Conservation (phyloP, 1,140 invertebrate species). For the Pseudomyrmex cubaensis region DNA sequence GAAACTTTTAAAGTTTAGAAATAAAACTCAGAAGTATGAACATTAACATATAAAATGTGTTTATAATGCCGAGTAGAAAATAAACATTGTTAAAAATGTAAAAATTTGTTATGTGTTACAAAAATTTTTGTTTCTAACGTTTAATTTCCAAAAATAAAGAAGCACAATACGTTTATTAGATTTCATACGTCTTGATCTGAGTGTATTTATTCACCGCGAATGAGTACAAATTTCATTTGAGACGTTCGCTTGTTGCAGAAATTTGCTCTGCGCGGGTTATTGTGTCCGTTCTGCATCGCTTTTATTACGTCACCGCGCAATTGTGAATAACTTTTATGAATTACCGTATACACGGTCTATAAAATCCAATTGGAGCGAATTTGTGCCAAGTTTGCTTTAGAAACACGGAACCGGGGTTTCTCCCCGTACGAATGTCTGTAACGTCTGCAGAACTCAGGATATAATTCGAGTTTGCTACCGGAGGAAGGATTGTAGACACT, state of each 20-base stretch:
- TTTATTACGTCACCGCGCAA: not conserved
- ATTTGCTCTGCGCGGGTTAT: not conserved
- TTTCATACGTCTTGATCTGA: no score
- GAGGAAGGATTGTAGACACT: conserved; percentile 32
- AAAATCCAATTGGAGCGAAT: conserved; percentile 44
- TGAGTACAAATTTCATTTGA: conserved; percentile 27
- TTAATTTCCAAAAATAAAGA: no score
- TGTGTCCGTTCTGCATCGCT: not conserved
- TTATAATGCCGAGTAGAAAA: no score
- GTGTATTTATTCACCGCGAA: not conserved
- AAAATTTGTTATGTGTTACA: no score
- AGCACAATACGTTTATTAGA: no score
- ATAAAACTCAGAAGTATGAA: no score
- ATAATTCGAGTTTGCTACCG: conserved; percentile 43
- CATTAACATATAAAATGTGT: no score
- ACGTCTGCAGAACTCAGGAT: conserved; percentile 44
- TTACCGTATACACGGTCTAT: conserved; percentile 13
- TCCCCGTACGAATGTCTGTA: conserved; percentile 30
- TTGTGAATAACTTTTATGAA: conserved; percentile 41
- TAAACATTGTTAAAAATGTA: no score
- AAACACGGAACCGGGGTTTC: not conserved
- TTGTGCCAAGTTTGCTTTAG: conserved; percentile 39
- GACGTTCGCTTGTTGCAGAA: not conserved
- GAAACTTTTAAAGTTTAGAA: no score
- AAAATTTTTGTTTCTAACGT: no score